Conservation (phyloP, 2,113 vertebrate species). For the Suricata suricatta region DNA sequence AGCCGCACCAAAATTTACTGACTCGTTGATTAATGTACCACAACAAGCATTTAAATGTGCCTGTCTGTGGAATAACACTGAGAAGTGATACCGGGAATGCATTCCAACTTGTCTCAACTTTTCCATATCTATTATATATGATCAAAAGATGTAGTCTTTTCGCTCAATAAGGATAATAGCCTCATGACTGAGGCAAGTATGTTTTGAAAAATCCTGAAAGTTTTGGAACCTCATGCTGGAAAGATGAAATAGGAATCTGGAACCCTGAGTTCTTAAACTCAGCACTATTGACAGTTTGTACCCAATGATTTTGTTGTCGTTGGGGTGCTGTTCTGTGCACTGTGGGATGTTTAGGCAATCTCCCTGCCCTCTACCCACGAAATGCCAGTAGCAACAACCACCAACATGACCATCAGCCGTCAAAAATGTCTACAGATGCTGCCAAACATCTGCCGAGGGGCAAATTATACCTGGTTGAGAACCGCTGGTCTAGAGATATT, state of each 20-base stretch:
- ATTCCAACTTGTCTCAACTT: background rate
- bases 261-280: background rate
- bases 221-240: background rate
- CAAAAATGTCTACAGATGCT: background rate
- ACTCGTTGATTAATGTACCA: background rate
- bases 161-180: background rate
- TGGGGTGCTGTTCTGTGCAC: no score
- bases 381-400: background rate
- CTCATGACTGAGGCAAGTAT: background rate
- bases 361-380: background rate
- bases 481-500: background rate
- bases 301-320: background rate
- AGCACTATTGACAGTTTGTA: background rate
- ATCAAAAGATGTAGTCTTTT: background rate
- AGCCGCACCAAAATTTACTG: background rate
- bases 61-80: background rate
- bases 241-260: background rate
- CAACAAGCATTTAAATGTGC: background rate
- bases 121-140: background rate
- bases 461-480: background rate
- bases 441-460: background rate
- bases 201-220: conserved; percentile 5
- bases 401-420: background rate
- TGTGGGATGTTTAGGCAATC: background rate
- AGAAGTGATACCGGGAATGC: background rate